Evolutionary conservation across 2,888 invertebrate species (phyloP), one percentile per base, ranked within the genome.

Genomic region (Platycheirus albimanus): DNA sequence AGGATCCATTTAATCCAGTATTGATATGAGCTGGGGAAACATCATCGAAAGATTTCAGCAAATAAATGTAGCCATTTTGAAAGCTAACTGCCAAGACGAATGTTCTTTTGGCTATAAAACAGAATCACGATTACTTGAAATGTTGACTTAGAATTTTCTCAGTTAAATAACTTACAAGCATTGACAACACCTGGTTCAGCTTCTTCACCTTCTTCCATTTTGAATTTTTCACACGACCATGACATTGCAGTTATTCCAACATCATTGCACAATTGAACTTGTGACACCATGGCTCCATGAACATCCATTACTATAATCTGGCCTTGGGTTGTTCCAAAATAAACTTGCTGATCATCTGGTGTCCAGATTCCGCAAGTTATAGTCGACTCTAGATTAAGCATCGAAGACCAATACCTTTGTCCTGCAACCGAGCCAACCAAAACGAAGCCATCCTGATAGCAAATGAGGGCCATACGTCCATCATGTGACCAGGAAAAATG

Each of bases 401-500:
- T 97, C 52, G 98, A 97, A 0, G 99, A 99, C 99, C 99, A 99
- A 91, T 98, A 98, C 7, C 99, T 93, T 91, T 99, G 99, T 0
- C 99, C 99, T 0, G 97, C 97, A 83, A 98, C 99, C 0, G 98
- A 98, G 0, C 98, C 99, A 43, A 99, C 99, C 86, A 99, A 92
- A 7, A 99, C 99, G 91, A 99, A 99, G 13, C 99, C 99, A 92
- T 99, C 99, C 94, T 97, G 96, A 91, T 99, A 99, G 90, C 98
- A 99, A 87, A 99, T 99, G 75, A 99, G 94, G 1, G 99, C 99
- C 97, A 99, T 98, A 58, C 98, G 93, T 13, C 99, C 99, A 91
- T 99, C 99, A 90, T 99, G 99, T 0, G 98, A 98, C 99, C 99
- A 99, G 15, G 97, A 96, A 92, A 99, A 98, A 91, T 99, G 98